Conservation (phyloP, 1,140 invertebrate species). For the Formica selysi region DNA sequence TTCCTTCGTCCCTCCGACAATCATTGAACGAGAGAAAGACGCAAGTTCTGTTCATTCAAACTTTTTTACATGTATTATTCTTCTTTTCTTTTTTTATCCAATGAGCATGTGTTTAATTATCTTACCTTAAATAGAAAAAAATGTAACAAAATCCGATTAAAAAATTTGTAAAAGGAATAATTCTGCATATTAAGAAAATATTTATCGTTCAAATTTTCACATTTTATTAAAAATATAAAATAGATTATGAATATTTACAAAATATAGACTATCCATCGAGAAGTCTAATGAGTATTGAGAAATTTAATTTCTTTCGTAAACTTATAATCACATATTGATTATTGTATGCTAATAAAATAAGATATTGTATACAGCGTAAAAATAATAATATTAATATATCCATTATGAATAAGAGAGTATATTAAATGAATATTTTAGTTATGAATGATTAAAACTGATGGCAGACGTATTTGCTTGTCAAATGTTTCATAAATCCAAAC, state of each 20-base stretch:
- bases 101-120: not conserved
- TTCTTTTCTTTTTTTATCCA: not conserved
- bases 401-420: not conserved
- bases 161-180: not conserved
- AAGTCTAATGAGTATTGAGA: not conserved
- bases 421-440: conserved; percentile 14
- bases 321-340: not conserved
- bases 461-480: not conserved
- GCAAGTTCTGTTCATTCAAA: not conserved
- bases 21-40: not conserved
- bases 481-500: conserved; percentile 24
- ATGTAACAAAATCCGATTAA: not conserved
- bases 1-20: not conserved
- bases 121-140: not conserved
- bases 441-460: conserved; percentile 15
- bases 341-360: not conserved
- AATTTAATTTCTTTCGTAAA: too few relatives aligned
- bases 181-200: not conserved
- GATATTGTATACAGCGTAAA: not conserved
- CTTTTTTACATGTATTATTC: not conserved
- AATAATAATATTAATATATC: not conserved
- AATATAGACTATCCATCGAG: not conserved
- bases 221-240: not conserved
- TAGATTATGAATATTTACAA: conserved; percentile 9
- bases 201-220: not conserved